Evolutionary conservation across 2,888 invertebrate species (phyloP), one percentile per base, ranked within the genome.

Genomic region (Temnothorax rugatulus): DNA sequence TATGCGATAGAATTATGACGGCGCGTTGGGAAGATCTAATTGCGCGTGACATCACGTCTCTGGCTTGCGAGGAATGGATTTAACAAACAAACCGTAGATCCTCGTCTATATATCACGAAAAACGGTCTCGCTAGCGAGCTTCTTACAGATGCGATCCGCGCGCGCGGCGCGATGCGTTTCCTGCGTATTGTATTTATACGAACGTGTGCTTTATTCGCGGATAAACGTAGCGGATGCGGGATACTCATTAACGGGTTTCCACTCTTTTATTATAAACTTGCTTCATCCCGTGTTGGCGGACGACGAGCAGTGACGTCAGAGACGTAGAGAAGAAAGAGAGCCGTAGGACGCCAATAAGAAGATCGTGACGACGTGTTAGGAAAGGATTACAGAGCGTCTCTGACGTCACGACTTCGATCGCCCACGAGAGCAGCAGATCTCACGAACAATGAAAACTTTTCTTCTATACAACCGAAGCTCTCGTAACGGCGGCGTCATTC

Each of bases 361-460:
- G 47, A 81, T 81, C 79, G 59, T 81, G 79, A 81, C 71, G 71
- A 71, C 59, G 77, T 21, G 71, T 81, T 71, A 61, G 34, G 47
- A 59, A 59, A 71, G 71, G 47, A 81, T 81, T 71, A 59, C 59
- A 47, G 47, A 47, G 47, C 47, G 47, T 38, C 34, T 81, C 79
- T 71, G 79, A 81, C 79, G 79, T 81, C 79, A 71, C 59, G 71
- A 38, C 79, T 71, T 71, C 79, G 79, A 81, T 71, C 71, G 79
- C 71, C 71, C 79, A 81, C 79, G 71, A 77, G 79, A 77, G 79
- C n/a, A 2, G 69, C 47, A 47, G 79, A 81, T 81, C 79, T 81
- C 59, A 44, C 59, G 59, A 47, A 71, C 69, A 81, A 69, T 71
- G 71, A 71, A 59, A 81, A 81, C 57, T 71, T 71, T 71, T 71